Conservation (phyloP, 2,113 vertebrate species). For the Prunella himalayana region DNA sequence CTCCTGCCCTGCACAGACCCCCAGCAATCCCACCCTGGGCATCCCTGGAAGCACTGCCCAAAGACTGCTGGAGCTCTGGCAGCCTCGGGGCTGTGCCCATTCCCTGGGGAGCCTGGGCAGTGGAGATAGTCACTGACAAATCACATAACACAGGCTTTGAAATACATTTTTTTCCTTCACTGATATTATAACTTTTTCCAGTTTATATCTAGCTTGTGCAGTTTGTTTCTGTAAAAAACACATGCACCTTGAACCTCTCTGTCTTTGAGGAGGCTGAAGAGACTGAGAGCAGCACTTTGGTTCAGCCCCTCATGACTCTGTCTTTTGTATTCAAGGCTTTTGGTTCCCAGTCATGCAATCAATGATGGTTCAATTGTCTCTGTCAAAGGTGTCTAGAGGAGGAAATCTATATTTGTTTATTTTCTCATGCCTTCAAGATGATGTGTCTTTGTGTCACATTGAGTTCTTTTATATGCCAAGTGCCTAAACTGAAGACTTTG, state of each 20-base stretch:
- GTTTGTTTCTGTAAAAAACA: background rate
- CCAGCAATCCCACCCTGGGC: too few species aligned
- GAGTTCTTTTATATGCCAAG: background rate
- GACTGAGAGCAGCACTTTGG: background rate
- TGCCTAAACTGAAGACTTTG: background rate
- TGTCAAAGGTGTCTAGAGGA: background rate
- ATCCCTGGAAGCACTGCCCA: rapidly evolving
- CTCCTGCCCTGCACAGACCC: background rate
- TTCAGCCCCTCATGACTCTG: background rate
- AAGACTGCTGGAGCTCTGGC: background rate
- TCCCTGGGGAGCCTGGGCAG: background rate
- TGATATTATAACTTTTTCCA: background rate
- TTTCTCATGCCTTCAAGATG: background rate
- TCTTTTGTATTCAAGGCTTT: background rate
- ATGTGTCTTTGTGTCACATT: background rate
- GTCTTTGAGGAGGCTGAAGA: background rate
- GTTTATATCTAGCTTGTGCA: background rate
- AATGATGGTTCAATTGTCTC: background rate
- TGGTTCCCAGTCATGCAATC: background rate
- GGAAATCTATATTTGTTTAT: background rate
- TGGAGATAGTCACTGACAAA: background rate
- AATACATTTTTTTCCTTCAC: background rate
- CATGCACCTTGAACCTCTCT: background rate
- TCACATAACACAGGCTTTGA: background rate
- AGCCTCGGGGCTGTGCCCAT: rapidly evolving